Percentiles rank a stretch among this genome's conserved stretches.
Evolutionary conservation across 2,888 invertebrate genomes (phyloP).

Genomic region (Bugula neritina): DNA sequence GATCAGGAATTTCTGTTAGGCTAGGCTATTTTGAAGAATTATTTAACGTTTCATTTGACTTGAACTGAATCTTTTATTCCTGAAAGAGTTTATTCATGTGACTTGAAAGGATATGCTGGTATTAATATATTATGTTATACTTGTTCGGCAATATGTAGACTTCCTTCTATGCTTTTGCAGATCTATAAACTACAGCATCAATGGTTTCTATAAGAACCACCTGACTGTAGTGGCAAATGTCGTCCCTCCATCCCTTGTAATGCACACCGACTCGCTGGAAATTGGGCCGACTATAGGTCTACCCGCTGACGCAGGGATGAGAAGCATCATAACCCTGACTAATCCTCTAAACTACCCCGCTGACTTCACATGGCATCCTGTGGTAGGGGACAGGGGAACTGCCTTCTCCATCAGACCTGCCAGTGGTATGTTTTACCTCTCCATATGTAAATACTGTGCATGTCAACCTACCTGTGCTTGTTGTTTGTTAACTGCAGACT

Average conservation of each 20-base stretch:
- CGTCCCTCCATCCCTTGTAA: conserved; percentile 44
- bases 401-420: conserved; percentile 54
- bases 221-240: conserved; percentile 51
- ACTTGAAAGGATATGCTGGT: too few species aligned
- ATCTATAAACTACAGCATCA: conserved; percentile 51
- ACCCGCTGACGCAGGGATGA: conserved; percentile 48
- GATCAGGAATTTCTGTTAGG: too few species aligned
- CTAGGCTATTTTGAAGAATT: too few species aligned
- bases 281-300: conserved; percentile 43
- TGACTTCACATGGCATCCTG: conserved; percentile 52
- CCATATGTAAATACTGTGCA: too few species aligned
- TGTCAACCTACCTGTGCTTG: too few species aligned
- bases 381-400: conserved; percentile 48
- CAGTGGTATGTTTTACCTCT: conserved; percentile 46
- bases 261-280: conserved; percentile 43
- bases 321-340: conserved; percentile 48
- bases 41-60: too few species aligned
- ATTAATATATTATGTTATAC: too few species aligned
- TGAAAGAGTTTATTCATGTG: too few species aligned
- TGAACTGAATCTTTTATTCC: too few species aligned
- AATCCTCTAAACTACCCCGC: conserved; percentile 51
- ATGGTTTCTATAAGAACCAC: conserved; percentile 50
- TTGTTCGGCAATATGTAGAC: too few species aligned
- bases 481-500: too few species aligned
- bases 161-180: conserved; percentile 36